phyloP scores from a whole-genome alignment of 2,797 vertebrate species.

The Myiotriccus ornatus region DNA sequence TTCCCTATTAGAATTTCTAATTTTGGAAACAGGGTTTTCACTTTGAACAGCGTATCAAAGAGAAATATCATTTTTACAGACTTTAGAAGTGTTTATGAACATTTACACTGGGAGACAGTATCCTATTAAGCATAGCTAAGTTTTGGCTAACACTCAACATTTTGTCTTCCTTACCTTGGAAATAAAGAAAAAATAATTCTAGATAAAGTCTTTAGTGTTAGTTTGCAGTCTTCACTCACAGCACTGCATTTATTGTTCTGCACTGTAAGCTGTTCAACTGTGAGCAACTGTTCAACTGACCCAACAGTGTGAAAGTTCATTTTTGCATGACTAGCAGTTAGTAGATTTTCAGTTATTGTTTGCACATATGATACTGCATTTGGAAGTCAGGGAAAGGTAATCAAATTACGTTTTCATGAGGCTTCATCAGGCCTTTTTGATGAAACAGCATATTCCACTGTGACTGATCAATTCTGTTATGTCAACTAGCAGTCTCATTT shows the following conservation, averaged over 20 bases:
- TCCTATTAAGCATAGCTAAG: background rate
- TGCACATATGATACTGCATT: background rate
- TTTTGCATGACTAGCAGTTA: background rate
- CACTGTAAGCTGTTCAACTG: background rate
- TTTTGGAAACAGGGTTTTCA: background rate
- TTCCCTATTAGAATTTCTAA: background rate
- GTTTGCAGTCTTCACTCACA: background rate
- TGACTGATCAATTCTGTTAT: background rate
- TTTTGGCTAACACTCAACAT: background rate
- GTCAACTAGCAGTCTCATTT: background rate
- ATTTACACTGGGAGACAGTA: background rate
- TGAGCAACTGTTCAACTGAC: background rate
- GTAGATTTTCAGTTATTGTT: background rate
- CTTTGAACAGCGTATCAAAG: constrained; percentile 33
- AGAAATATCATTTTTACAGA: background rate
- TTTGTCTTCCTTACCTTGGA: background rate
- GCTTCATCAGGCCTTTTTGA: background rate
- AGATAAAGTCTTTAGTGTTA: background rate
- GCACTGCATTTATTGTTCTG: background rate
- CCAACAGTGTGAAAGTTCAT: background rate
- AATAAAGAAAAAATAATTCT: background rate
- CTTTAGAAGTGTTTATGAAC: background rate
- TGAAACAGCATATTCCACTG: background rate
- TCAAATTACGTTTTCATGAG: background rate
- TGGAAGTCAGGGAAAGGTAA: background rate